A percentile compares a stretch with the other conserved stretches of the same genome.
phyloP scores from a whole-genome alignment of 2,113 vertebrate genomes.

The Electrona antarctica region DNA sequence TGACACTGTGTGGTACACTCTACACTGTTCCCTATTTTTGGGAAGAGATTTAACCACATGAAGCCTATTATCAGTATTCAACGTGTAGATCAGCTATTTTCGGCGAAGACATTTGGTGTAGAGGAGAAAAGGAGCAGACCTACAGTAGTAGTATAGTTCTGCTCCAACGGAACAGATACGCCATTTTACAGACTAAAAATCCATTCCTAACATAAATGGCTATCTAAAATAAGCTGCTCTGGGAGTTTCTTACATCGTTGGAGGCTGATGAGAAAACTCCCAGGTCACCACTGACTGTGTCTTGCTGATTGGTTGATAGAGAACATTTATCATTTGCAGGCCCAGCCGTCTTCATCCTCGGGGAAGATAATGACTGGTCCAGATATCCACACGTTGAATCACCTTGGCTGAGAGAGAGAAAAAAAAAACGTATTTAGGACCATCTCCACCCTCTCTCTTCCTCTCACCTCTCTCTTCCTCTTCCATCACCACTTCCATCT shows the following conservation, averaged over 20 bases:
- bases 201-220: too few species aligned
- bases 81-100: background rate
- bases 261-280: constrained; percentile 3
- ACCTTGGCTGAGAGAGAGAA: constrained; percentile 48
- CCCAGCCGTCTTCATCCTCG: constrained; percentile 18
- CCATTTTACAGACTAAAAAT: too few species aligned
- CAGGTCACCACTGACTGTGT: background rate
- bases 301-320: background rate
- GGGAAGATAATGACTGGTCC: constrained; percentile 32
- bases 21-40: background rate
- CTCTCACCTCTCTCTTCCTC: too few species aligned
- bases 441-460: too few species aligned
- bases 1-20: too few species aligned
- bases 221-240: background rate
- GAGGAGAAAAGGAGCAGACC: background rate
- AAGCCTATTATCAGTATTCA: background rate
- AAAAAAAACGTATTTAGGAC: background rate
- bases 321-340: background rate
- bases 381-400: constrained; percentile 33
- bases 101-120: too few species aligned
- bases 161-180: too few species aligned
- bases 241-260: background rate
- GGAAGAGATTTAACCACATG: background rate
- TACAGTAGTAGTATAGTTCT: background rate
- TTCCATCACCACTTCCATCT: too few species aligned